Base-by-base conservation (phyloP, 2,888 invertebrate genomes). In the Oligia strigilis region DNA sequence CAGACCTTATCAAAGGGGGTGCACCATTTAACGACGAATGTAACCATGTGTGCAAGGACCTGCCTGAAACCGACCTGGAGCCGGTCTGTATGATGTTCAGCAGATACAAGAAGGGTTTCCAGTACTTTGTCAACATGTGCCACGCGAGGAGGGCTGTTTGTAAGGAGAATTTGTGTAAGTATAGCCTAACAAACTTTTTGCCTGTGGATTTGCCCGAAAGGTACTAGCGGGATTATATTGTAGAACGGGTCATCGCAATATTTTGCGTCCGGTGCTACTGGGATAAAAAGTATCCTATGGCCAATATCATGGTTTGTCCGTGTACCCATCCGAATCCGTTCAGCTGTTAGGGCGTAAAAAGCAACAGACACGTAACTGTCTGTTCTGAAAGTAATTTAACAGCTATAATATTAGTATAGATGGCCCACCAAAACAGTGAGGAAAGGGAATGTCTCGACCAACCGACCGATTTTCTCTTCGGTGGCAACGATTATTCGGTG, bases 81-180 rank as follows among this genome's bases (percentile, higher is more conserved):
- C 95, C 97, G 0, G 94, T 96, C 0, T 97, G 97, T 82, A 96
- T 96, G 95, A 96, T 96, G 95, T 93, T 92, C 85, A 97, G 97
- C 79, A 85, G 96, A 11, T 97, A 95, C 83, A 97, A 97, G 87
- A 94, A 92, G 62, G 95, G 94, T 0, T 97, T 94, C 74, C 94
- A 94, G 74, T 96, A 88, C 87, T 97, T 94, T 62, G 94, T 95
- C 1, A 97, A 97, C 85, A 86, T 94, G 64, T 97, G 97, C 40
- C 97, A 97, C 40, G 97, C 97, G 0, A 92, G 96, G 65, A 91
- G 94, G 0, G 89, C 94, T 0, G 93, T 96, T 62, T 97, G 96
- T 82, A 93, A 90, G 70, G 95, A 95, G 67, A 95, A 95, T 81
- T 87, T 95, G 40, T 81, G 96, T 96, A 90, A 90, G 92, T 72